Evolutionary conservation across 2,888 invertebrate genomes (phyloP), one percentile per base, ranked within the genome.

Genomic region (Drosophila lutescens): DNA sequence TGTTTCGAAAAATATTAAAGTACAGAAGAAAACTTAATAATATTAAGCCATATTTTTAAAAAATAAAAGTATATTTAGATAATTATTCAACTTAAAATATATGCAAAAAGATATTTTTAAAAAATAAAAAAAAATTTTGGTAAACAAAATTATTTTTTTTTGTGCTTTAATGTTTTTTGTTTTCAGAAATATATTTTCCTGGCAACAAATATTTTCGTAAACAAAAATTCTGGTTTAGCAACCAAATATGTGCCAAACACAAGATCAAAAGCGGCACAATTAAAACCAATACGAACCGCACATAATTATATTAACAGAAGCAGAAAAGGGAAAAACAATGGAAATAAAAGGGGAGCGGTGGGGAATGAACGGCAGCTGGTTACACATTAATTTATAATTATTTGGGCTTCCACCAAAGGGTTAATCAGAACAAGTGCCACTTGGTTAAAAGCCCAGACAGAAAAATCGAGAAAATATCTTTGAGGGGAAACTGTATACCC

Each of bases 231-330:
- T 40, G 10, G 36, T 60, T 49, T 44, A 15, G 38, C 38, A 50
- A 20, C 47, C 13, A 36, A 44, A 34, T 47, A 17, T 63, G 46
- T 62, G 56, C 32, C 46, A 43, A 67, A 44, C 49, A 55, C 23
- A 63, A 71, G 73, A 57, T 80, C 77, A 80, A 84, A 80, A 55
- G 85, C 74, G 77, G 74, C 74, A 50, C 78, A 86, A 80, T 83
- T 86, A 80, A 71, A 67, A 41, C 58, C 69, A 79, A 77, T 53
- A 47, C 62, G 61, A 76, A 74, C 40, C 53, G 43, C 68, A 65
- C 70, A 78, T 72, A 73, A 82, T 80, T 80, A 67, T 63, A 76
- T 72, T 70, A 50, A 49, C 62, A 40, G 17, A 55, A 20, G 49
- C 38, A 55, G 34, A 34, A 51, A 53, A 50, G 47, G 40, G 34